Percentiles rank a stretch among this genome's conserved stretches.
These are phyloP conservation scores for Bimastos eiseni DNA, from an alignment of 2,888 invertebrate genomes.

Conservation along the genomic window DNA sequence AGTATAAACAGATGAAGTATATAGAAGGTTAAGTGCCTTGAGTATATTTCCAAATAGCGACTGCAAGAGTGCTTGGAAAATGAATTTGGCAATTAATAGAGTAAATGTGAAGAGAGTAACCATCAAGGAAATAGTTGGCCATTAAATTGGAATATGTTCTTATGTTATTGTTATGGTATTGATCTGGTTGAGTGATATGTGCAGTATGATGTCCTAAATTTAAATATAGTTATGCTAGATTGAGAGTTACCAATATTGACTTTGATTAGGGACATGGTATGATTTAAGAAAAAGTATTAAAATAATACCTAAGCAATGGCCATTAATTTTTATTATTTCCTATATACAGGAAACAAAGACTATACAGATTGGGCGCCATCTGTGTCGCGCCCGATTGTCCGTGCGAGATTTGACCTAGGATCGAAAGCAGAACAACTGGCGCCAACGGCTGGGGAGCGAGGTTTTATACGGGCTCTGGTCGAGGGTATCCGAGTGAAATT, in stretches of 20 bases:
- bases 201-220: neutral
- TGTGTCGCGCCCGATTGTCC: conserved; percentile 27
- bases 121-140: neutral
- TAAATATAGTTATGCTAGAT: neutral
- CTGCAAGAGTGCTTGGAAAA: neutral
- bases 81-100: neutral
- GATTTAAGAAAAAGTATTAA: too few relatives aligned
- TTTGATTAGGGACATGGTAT: neutral
- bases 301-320: too few relatives aligned
- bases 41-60: neutral
- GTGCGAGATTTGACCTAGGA: conserved; percentile 30
- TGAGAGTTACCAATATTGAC: neutral
- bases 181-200: neutral
- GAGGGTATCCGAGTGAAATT: conserved; percentile 50
- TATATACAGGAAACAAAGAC: neutral
- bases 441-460: conserved; percentile 44
- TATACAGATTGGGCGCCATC: neutral
- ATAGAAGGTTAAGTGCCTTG: neutral
- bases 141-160: too few relatives aligned
- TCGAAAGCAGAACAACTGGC: conserved; percentile 35
- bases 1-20: neutral
- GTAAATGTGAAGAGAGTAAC: neutral
- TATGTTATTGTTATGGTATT: too few relatives aligned
- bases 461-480: conserved; percentile 41
- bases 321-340: neutral